phyloP scores from a whole-genome alignment of 2,797 vertebrate genomes.

The Ctenopoma kingsleyae region DNA sequence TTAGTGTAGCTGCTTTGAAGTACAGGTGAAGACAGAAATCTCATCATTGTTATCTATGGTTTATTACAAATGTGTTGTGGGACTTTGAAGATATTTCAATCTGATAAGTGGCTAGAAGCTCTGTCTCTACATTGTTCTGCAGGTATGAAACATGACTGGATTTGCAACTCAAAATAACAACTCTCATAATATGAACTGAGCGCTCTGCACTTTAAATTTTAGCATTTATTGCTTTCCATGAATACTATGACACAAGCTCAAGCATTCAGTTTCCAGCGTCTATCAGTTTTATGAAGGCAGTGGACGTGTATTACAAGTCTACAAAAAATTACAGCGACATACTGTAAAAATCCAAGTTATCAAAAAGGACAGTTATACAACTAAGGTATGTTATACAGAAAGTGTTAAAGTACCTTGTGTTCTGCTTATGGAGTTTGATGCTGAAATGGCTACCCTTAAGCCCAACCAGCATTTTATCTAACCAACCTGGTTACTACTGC shows the following conservation, averaged over 20 bases:
- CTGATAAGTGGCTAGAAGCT: neutral
- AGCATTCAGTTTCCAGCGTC: slow-evolving; percentile 93
- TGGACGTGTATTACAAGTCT: slow-evolving; percentile 92
- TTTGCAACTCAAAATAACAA: slow-evolving; percentile 16
- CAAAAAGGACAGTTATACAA: slow-evolving; percentile 93
- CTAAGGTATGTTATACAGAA: slow-evolving; percentile 89
- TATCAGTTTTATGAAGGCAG: slow-evolving; percentile 92
- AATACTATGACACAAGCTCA: slow-evolving; percentile 96
- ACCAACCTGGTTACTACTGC: slow-evolving; percentile 44
- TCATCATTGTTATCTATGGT: too few species aligned
- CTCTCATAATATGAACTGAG: slow-evolving; percentile 44
- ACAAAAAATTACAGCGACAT: slow-evolving; percentile 95
- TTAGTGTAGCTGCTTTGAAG: too few species aligned
- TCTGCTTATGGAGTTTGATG: slow-evolving; percentile 35
- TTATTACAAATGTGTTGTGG: neutral
- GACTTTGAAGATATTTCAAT: neutral
- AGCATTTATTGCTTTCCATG: slow-evolving; percentile 98
- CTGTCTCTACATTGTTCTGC: neutral
- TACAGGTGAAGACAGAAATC: too few species aligned
- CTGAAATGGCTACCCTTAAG: slow-evolving; percentile 39
- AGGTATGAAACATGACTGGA: neutral
- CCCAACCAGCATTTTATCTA: slow-evolving; percentile 39
- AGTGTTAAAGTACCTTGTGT: slow-evolving; percentile 69
- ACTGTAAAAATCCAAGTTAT: slow-evolving; percentile 92
- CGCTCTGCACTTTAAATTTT: slow-evolving; percentile 76